Conservation (phyloP, 2,797 vertebrate genomes). For the Sandelia bainsii region DNA sequence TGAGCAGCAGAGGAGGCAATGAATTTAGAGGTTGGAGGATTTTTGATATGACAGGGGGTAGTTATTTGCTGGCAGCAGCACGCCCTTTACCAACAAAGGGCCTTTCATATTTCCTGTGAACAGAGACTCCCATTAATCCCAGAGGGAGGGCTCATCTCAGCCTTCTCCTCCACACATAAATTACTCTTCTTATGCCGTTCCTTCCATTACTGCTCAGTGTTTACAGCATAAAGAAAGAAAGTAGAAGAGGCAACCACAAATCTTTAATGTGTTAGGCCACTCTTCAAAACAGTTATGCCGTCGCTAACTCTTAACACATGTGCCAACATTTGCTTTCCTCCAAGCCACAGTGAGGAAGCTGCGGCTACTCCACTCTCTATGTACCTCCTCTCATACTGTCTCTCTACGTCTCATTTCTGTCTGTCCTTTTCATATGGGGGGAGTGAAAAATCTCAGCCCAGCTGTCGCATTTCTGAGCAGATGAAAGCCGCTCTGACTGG, state of each 20-base stretch:
- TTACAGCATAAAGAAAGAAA: conserved; percentile 72
- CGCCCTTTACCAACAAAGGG: conserved; percentile 84
- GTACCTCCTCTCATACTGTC: conserved; percentile 53
- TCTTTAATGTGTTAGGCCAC: conserved; percentile 82
- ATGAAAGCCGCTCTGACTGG: conserved; percentile 70
- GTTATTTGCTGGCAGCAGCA: conserved; percentile 83
- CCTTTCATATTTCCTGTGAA: conserved; percentile 86
- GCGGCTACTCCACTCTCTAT: conserved; percentile 40
- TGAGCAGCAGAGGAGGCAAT: conserved; percentile 80
- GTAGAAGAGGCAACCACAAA: conserved; percentile 69
- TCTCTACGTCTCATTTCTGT: conserved; percentile 53
- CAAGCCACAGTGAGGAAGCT: conserved; percentile 59
- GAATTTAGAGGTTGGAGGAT: conserved; percentile 81
- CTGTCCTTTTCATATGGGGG: conserved; percentile 52
- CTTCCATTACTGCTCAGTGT: conserved; percentile 76
- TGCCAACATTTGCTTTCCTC: conserved; percentile 82
- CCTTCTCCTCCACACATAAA: conserved; percentile 82
- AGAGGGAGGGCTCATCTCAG: conserved; percentile 79
- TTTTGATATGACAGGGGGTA: conserved; percentile 83
- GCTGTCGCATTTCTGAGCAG: conserved; percentile 79
- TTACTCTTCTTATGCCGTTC: conserved; percentile 81
- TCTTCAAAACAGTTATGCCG: conserved; percentile 77
- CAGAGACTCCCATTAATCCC: conserved; percentile 85
- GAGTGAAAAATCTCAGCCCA: conserved; percentile 74
- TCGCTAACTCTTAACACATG: conserved; percentile 79